Base-by-base conservation (phyloP, 2,113 vertebrate genomes). In the Oenanthe oenanthe region DNA sequence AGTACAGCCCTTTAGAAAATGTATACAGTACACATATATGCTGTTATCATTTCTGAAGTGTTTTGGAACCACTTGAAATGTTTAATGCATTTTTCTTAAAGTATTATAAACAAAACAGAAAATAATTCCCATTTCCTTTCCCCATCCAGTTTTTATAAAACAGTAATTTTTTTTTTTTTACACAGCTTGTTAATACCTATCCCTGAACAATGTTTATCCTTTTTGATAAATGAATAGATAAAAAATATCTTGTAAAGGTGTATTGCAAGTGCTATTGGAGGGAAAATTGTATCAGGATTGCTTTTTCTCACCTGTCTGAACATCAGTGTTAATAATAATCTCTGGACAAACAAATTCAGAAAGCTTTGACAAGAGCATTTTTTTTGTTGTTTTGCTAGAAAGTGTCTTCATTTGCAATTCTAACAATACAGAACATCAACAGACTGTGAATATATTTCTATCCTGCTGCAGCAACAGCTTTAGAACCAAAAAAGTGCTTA, bases 361-460 rank as follows among this genome's bases (percentile, higher is more conserved):
- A 81, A 66, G 31, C 4, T 76, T 88, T 85, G 79, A 76, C 54
- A 62, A 75, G 32, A 47, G 7, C 6, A 8, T 53, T 78, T 91
- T 31, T 29, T 63, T 28, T 66, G 60, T 78, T 57, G 15, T 88
- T 88, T 82, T 54, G 17, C 42, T 82, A 62, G 42, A 76, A 91
- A 89, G 22, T 38, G 7, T 31, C 42, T 81, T 89, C 16, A 75
- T 92, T 95, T 91, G 50, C 26, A 85, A 58, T 88, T 89, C 62
- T 76, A 85, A 65, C 26, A 57, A 25, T 31, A 63, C 13, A 88
- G 26, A 85, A 65, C 11, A 66, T 87, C 78, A 92, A 79, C 11
- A 75, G 58, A 15, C n/a, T 25, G 12, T 50, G 26, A 80, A 50
- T 67, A 18, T 42, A 45, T 91, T 86, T 63, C 28, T 43, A 32